These are phyloP conservation scores for Nymphalis c-album DNA, from an alignment of 2,888 invertebrate species.

Conservation along the genomic window DNA sequence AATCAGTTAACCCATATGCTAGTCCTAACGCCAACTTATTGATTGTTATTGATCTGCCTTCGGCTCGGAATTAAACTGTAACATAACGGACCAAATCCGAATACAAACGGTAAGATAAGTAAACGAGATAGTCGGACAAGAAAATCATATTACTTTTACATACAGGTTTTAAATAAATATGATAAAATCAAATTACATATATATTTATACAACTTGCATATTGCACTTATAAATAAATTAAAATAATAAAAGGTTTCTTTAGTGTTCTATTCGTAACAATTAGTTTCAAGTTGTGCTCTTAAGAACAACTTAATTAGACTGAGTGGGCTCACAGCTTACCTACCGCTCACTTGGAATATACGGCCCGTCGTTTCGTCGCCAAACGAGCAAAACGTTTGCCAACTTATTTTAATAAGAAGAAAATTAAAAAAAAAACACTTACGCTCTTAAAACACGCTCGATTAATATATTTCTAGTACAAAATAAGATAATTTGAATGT, in stretches of 20 bases:
- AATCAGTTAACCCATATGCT: too few relatives aligned
- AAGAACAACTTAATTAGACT: conserved; percentile 22
- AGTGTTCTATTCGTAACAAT: conserved; percentile 11
- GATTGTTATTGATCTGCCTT: too few relatives aligned
- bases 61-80: too few relatives aligned
- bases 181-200: neutral
- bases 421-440: neutral
- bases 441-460: neutral
- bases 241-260: neutral
- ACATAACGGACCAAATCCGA: too few relatives aligned
- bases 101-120: too few relatives aligned
- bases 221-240: neutral
- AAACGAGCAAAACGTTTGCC: conserved; percentile 13
- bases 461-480: too few relatives aligned
- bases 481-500: too few relatives aligned
- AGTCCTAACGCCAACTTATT: too few relatives aligned
- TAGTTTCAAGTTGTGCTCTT: conserved; percentile 15
- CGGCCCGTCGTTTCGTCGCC: conserved; percentile 8
- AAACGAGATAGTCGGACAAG: too few relatives aligned
- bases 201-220: neutral
- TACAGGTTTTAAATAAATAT: too few relatives aligned
- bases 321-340: conserved; percentile 21
- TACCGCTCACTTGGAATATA: conserved; percentile 14
- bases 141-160: too few relatives aligned
- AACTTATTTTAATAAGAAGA: conserved; percentile 15